Base-by-base conservation (phyloP, 1,140 invertebrate genomes). In the Pachyrhynchus sulphureomaculatus region DNA sequence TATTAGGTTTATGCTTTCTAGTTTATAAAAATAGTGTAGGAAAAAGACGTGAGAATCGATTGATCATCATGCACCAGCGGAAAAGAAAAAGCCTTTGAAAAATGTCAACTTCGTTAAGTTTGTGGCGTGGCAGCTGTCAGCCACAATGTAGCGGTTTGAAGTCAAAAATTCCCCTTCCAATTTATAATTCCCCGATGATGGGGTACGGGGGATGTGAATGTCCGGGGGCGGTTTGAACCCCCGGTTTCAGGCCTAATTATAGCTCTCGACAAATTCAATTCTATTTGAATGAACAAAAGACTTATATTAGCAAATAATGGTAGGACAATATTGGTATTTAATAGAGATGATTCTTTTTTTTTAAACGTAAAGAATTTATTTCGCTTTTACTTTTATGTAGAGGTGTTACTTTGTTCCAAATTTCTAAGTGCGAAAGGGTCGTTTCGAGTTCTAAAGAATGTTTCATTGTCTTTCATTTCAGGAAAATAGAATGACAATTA, bases 111-210 rank as follows among this genome's bases (percentile, higher is more conserved):
- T 67, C 56, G 65, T 67, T 64, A 54, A 42, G 54, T 65, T 56
- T 49, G 39, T 34, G 62, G 21, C 49, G 49, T 63, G 59, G 57
- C 71, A 72, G 68, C 70, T 72, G 70, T 72, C 70, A 71, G 66
- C 72, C 72, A 66, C 72, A 73, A 73, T 71, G 71, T 70, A 66
- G 71, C 65, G 71, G 69, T 69, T 68, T 70, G 53, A 58, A 71
- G 65, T 72, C 70, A 68, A 72, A 70, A 68, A 70, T 33, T 68
- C 68, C 64, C 66, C 70, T 66, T 64, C 60, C 66, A 69, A 68
- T 69, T 71, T 71, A 69, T 66, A 71, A 69, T 67, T 69, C 69
- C 67, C 67, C 61, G 60, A 64, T 64, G 63, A 61, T n/a, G n/a
- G n/a, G 65, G 24, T 36, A 48, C 42, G 45, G 42, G 45, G n/a